Conservation (phyloP, 2,888 invertebrate species). For the Crocallis elinguaria region DNA sequence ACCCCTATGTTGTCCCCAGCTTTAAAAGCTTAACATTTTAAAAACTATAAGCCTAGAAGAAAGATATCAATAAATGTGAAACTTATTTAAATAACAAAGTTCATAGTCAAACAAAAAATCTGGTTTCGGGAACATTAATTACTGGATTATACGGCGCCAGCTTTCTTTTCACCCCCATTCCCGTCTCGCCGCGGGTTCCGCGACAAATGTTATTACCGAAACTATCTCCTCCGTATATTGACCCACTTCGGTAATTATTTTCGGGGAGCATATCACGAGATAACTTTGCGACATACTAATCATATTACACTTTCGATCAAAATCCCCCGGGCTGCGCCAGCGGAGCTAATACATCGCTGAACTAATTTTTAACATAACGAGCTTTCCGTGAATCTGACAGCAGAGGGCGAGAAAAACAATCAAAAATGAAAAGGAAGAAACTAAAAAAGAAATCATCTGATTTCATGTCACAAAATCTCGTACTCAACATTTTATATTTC, state of each 20-base stretch:
- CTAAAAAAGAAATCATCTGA: conserved; percentile 29
- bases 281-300: conserved; percentile 40
- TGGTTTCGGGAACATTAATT: conserved; percentile 7
- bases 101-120: no score
- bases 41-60: no score
- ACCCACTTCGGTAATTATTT: conserved; percentile 60
- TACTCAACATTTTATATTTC: neutral
- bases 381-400: conserved; percentile 13
- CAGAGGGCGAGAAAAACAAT: conserved; percentile 15
- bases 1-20: no score
- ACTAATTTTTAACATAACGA: conserved; percentile 33
- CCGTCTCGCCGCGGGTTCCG: conserved; percentile 53
- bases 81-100: neutral
- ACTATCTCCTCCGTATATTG: conserved; percentile 69
- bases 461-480: conserved; percentile 25
- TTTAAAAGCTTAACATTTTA: no score
- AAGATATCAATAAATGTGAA: no score
- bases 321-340: conserved; percentile 23
- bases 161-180: conserved; percentile 1
- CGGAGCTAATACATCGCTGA: conserved; percentile 28
- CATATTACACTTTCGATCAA: conserved; percentile 40
- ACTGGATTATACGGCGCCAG: neutral
- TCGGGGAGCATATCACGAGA: conserved; percentile 43
- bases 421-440: neutral
- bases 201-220: conserved; percentile 75